phyloP scores from a whole-genome alignment of 2,888 invertebrate species.

The Rotaria macrura region DNA sequence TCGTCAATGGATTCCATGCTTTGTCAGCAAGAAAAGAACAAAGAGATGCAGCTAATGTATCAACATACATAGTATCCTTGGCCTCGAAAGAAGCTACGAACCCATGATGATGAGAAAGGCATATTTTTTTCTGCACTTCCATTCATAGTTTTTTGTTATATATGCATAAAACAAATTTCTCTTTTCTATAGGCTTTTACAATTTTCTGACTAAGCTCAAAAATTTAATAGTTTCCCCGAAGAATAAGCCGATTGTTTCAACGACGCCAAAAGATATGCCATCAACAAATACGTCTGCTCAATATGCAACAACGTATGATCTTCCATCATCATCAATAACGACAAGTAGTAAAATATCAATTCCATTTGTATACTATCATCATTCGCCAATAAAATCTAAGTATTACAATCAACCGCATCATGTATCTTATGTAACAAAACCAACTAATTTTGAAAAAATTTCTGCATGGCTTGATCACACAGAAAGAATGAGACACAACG shows the following conservation, averaged over 20 bases:
- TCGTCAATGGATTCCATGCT: neutral
- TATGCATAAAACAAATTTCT: neutral
- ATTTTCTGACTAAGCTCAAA: neutral
- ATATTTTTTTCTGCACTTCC: neutral
- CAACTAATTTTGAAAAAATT: neutral
- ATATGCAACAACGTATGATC: neutral
- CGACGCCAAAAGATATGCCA: neutral
- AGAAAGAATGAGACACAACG: neutral
- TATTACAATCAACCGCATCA: neutral
- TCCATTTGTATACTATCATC: neutral
- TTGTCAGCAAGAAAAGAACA: neutral
- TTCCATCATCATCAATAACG: neutral
- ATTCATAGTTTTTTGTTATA: too few species aligned
- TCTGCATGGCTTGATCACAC: constrained; percentile 10
- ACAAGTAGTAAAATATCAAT: neutral
- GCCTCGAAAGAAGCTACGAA: neutral
- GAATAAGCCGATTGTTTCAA: neutral
- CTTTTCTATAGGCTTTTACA: neutral
- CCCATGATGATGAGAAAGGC: neutral
- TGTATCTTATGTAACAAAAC: neutral
- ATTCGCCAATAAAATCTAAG: neutral
- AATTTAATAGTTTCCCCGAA: neutral
- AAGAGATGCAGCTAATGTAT: neutral
- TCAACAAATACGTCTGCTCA: neutral
- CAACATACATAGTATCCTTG: neutral